These are phyloP conservation scores for Stegostoma tigrinum DNA, from an alignment of 2,113 vertebrate species.

Conservation along the genomic window DNA sequence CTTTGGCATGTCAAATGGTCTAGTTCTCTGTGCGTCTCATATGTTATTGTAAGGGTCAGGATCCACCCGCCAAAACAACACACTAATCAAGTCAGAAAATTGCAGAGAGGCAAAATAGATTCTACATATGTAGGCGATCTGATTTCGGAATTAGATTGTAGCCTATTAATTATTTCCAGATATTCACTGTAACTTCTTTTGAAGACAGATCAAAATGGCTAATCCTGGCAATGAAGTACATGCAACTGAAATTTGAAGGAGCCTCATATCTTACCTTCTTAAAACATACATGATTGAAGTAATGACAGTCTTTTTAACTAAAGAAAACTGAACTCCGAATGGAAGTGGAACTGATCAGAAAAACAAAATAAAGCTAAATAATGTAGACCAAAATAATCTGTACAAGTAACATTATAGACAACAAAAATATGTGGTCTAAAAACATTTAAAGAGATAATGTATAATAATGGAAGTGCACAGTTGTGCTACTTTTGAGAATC, in stretches of 20 bases:
- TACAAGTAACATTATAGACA: neutral
- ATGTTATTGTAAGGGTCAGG: too few relatives aligned
- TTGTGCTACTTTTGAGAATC: neutral
- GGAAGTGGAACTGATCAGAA: neutral
- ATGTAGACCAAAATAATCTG: neutral
- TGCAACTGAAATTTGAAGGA: neutral
- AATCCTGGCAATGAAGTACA: neutral
- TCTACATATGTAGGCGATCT: neutral
- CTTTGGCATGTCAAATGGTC: too few relatives aligned
- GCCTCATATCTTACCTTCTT: neutral
- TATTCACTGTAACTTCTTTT: neutral
- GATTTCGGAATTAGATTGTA: neutral
- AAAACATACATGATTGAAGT: neutral
- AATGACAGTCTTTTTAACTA: neutral
- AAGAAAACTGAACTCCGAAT: neutral
- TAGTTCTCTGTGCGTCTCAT: too few relatives aligned
- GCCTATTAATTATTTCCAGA: neutral
- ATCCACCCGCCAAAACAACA: too few relatives aligned
- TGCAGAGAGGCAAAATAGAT: too few relatives aligned
- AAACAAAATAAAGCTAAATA: neutral
- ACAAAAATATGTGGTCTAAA: neutral
- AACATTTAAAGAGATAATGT: neutral
- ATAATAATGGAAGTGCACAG: neutral
- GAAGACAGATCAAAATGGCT: neutral
- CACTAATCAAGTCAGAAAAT: too few relatives aligned